phyloP scores from a whole-genome alignment of 2,797 vertebrate genomes.

The Chloroceryle amazona region DNA sequence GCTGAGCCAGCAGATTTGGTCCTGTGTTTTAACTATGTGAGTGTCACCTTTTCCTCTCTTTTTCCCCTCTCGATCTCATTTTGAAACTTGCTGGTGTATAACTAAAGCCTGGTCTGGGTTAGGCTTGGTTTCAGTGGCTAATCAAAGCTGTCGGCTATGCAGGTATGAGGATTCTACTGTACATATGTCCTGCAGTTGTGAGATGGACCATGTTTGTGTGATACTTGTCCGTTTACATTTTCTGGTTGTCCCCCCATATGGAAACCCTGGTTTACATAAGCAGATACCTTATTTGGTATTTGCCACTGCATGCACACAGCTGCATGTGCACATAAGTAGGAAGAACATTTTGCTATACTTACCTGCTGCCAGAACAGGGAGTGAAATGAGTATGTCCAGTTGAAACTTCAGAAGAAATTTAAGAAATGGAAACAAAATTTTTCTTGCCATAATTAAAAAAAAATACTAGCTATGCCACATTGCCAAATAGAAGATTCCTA shows the following conservation, averaged over 20 bases:
- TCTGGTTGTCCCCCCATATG: neutral
- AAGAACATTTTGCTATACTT: neutral
- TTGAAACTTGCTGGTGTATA: neutral
- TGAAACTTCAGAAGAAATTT: neutral
- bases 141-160: neutral
- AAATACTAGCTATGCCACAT: neutral
- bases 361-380: neutral
- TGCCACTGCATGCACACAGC: neutral
- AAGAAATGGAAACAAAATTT: neutral
- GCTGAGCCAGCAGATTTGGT: neutral
- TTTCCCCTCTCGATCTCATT: neutral
- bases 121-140: neutral
- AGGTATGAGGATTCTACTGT: neutral
- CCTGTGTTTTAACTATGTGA: neutral
- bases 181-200: fast-evolving
- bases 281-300: neutral
- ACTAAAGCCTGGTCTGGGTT: neutral
- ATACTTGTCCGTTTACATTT: neutral
- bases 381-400: neutral
- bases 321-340: neutral
- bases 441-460: neutral
- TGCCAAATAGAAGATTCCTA: neutral
- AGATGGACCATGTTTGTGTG: fast-evolving
- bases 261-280: neutral
- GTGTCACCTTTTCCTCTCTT: neutral